These are phyloP conservation scores for Campoplex nolae DNA, from an alignment of 2,888 invertebrate species.

Conservation along the genomic window DNA sequence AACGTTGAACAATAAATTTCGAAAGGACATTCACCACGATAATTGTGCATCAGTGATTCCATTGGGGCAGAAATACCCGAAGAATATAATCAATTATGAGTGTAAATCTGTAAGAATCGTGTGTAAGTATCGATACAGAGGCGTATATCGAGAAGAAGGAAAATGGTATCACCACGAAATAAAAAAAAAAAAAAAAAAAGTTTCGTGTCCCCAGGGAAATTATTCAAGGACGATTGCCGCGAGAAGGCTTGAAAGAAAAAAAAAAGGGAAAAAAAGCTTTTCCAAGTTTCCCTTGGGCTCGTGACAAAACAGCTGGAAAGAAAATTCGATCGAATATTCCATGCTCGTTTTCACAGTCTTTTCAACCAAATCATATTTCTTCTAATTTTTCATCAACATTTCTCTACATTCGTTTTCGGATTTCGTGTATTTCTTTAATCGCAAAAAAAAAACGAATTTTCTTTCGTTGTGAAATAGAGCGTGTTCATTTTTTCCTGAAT, in stretches of 20 bases:
- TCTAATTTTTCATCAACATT: not conserved
- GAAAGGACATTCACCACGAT: constrained; percentile 11
- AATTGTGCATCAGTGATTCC: constrained; percentile 58
- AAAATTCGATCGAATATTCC: constrained; percentile 31
- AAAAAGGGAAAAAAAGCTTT: not conserved
- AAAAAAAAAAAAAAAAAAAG: constrained; percentile 12
- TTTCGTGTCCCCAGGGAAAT: constrained; percentile 42
- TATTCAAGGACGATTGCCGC: constrained; percentile 39
- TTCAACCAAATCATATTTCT: constrained; percentile 6
- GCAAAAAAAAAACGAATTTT: not conserved
- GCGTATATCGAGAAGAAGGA: not conserved
- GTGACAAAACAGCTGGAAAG: constrained; percentile 26
- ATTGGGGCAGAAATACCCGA: constrained; percentile 1
- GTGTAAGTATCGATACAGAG: not conserved
- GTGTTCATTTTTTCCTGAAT: not conserved
- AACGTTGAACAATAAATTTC: not conserved
- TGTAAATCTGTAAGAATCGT: constrained; percentile 1
- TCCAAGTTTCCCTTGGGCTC: constrained; percentile 16
- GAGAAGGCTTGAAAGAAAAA: not conserved
- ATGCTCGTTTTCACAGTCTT: not conserved
- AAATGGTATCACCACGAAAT: not conserved
- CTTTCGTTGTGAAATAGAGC: too few species aligned
- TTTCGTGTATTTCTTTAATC: not conserved
- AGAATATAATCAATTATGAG: constrained; percentile 26
- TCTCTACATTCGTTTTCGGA: not conserved